Conservation (phyloP, 1,140 invertebrate genomes). For the Scaptomyza pallida region DNA sequence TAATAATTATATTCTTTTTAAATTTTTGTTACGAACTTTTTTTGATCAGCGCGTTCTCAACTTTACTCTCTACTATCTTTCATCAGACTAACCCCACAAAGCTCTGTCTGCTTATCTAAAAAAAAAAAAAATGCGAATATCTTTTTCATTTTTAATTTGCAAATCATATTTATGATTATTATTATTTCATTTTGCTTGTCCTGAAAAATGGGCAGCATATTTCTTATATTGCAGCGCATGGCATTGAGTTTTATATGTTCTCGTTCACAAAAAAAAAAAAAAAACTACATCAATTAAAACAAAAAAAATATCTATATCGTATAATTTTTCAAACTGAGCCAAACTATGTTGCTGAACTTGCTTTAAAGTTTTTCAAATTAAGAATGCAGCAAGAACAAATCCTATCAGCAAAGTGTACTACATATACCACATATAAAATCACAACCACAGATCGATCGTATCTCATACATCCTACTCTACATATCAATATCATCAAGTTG, state of each 20-base stretch:
- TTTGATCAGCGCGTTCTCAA: slow-evolving; percentile 64
- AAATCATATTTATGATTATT: slow-evolving; percentile 68
- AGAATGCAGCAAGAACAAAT: slow-evolving; percentile 48
- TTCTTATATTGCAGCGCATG: slow-evolving; percentile 81
- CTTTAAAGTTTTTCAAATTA: slow-evolving; percentile 35
- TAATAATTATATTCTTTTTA: slow-evolving; percentile 43
- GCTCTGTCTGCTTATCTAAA: slow-evolving; percentile 52
- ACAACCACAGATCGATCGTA: slow-evolving; percentile 47
- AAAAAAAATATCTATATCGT: slow-evolving; percentile 53
- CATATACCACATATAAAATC: slow-evolving; percentile 47
- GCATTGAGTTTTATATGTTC: slow-evolving; percentile 79
- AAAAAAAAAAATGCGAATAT: slow-evolving; percentile 7
- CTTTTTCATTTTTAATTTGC: slow-evolving; percentile 51
- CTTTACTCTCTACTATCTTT: slow-evolving; percentile 40
- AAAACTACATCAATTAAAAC: slow-evolving; percentile 12
- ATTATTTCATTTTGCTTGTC: slow-evolving; percentile 50
- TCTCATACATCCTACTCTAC: slow-evolving; percentile 23
- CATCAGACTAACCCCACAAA: slow-evolving; percentile 66
- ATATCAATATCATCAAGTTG: slow-evolving; percentile 38
- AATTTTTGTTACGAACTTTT: slow-evolving; percentile 47
- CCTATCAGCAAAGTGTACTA: slow-evolving; percentile 61
- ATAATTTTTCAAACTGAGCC: slow-evolving; percentile 41
- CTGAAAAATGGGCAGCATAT: slow-evolving; percentile 54
- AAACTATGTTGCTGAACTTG: slow-evolving; percentile 56
- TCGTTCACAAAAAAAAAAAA: slow-evolving; percentile 43